Conservation (phyloP, 1,140 invertebrate species). For the Charaxes varanes region DNA sequence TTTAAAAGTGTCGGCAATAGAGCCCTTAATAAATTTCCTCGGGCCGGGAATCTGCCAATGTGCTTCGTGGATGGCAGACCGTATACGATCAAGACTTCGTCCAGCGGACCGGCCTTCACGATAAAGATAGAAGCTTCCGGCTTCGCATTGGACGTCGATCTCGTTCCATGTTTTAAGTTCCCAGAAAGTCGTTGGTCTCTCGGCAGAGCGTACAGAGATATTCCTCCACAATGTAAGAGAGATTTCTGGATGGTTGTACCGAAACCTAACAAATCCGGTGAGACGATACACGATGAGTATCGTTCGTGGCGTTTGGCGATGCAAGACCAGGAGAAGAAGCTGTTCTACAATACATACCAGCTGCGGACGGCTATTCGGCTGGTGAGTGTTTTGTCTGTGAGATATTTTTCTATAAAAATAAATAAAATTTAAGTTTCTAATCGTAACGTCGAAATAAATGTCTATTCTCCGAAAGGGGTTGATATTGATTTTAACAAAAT, state of each 20-base stretch:
- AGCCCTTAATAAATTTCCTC: conserved; percentile 27
- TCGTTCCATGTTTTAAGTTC: conserved; percentile 66
- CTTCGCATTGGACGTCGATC: conserved; percentile 54
- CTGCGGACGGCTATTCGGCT: conserved; percentile 33
- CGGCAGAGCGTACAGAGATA: conserved; percentile 23
- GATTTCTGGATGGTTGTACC: conserved; percentile 47
- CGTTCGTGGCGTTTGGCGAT: conserved; percentile 48
- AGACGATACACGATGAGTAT: conserved; percentile 17
- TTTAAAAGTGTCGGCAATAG: conserved; percentile 50
- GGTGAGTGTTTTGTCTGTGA: conserved; percentile 26
- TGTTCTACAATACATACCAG: conserved; percentile 34
- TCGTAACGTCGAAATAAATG: too few relatives aligned
- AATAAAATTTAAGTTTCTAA: too few relatives aligned
- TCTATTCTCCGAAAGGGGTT: too few relatives aligned
- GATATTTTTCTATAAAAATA: conserved; percentile 5
- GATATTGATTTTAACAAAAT: too few relatives aligned
- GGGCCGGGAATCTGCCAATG: not conserved
- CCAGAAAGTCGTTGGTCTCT: conserved; percentile 34
- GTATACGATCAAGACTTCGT: conserved; percentile 33
- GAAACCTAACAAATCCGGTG: conserved; percentile 35
- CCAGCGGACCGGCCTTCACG: conserved; percentile 69
- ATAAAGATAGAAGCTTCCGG: conserved; percentile 31
- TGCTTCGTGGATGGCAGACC: conserved; percentile 18
- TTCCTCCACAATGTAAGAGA: conserved; percentile 23
- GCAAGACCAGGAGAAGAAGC: conserved; percentile 42